phyloP scores from a whole-genome alignment of 2,888 invertebrate genomes.

The Clepsis dumicolana region DNA sequence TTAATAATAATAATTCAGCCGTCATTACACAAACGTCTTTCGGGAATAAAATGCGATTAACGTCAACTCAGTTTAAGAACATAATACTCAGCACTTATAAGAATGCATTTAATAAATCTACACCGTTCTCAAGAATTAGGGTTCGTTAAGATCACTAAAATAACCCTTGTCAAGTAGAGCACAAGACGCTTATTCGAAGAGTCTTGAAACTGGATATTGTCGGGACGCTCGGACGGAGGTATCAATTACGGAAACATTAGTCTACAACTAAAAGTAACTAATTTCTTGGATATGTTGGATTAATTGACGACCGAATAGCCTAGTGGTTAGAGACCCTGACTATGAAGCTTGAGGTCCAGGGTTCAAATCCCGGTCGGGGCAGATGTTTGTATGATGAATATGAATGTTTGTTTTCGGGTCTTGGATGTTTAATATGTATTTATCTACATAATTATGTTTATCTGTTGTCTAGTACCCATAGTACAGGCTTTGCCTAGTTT shows the following conservation, averaged over 20 bases:
- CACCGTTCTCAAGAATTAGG: constrained; percentile 28
- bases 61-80: constrained; percentile 16
- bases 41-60: constrained; percentile 21
- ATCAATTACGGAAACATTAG: constrained; percentile 51
- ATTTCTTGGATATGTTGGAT: constrained; percentile 4
- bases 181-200: constrained; percentile 11
- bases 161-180: background rate
- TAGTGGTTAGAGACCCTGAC: no score
- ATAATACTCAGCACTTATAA: constrained; percentile 59
- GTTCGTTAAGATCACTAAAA: constrained; percentile 6
- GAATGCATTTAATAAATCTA: constrained; percentile 63
- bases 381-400: no score
- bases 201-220: constrained; percentile 44
- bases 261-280: constrained; percentile 9
- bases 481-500: no score
- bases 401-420: no score
- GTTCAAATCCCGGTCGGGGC: no score
- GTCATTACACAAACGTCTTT: constrained; percentile 8
- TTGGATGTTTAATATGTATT: no score
- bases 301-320: no score
- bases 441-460: no score
- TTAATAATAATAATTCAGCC: background rate
- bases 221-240: constrained; percentile 48
- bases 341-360: no score
- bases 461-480: no score